Conservation (phyloP, 2,797 vertebrate species). For the Urophycis tenuis region DNA sequence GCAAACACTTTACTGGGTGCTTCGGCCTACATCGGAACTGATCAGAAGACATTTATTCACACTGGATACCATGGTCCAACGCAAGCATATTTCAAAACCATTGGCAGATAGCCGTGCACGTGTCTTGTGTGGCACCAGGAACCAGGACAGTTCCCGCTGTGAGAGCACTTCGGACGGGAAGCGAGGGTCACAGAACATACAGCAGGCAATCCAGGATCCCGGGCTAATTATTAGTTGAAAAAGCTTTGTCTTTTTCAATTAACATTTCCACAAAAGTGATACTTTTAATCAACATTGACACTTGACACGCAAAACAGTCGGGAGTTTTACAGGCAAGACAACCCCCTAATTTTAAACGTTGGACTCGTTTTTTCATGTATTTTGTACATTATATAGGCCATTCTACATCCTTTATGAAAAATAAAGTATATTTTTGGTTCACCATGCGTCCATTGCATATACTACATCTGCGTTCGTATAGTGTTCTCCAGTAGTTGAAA, state of each 20-base stretch:
- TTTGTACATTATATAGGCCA: background rate
- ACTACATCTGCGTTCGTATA: background rate
- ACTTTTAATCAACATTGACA: too few species aligned
- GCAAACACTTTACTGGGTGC: constrained; percentile 56
- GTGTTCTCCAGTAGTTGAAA: too few species aligned
- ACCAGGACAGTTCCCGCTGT: constrained; percentile 33
- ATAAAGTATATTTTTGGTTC: constrained; percentile 1
- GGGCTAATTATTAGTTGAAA: background rate
- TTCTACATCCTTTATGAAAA: background rate
- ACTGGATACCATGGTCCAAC: constrained; percentile 37
- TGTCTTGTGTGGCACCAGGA: background rate
- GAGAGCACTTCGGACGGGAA: constrained; percentile 29
- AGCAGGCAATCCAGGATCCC: constrained; percentile 1
- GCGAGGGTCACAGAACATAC: constrained; percentile 14
- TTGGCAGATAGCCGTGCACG: too few species aligned
- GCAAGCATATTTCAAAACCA: background rate
- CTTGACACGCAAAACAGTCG: background rate
- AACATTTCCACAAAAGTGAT: background rate
- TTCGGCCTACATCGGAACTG: constrained; percentile 54
- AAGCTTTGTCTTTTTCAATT: background rate
- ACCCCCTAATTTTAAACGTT: background rate
- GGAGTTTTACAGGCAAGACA: background rate
- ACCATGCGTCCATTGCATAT: background rate
- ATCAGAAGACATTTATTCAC: constrained; percentile 53
- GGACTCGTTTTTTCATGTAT: background rate